Base-by-base conservation (phyloP, 2,113 vertebrate species). In the Sceloporus tristichus region DNA sequence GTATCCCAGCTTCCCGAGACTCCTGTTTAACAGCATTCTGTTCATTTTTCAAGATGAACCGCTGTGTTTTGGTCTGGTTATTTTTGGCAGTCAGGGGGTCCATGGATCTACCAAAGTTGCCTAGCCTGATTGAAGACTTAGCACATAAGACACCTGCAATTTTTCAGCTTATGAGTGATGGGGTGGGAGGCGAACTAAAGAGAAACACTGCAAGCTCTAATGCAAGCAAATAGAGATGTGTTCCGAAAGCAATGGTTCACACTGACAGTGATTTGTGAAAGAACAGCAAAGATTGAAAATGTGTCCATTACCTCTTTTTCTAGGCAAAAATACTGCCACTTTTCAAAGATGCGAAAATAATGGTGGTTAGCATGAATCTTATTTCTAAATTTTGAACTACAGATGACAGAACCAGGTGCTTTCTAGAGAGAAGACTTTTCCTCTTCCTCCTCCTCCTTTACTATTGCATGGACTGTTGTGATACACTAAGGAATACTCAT, bases 241-340 rank as follows among this genome's bases (percentile, higher is more conserved):
- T 91, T 96, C 66, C 91, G 90, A 93, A 95, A 94, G 90, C 91
- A 14, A 59, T 91, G 95, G 77, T 92, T 96, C 88, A 9, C 73
- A 4, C 91, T 95, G 95, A 94, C 94, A 95, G 91, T 95, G 95
- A 96, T 96, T 93, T 96, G 93, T 95, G 23, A 85, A 90, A 90
- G 94, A 94, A 75, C 0, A 65, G 94, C 87, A 94, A 96, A 93
- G 90, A 1, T 85, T 94, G 85, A 34, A 75, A 42, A 86, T 88
- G 73, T 87, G 42, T 86, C 87, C 1, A 3, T 87, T 91, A 88
- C 79, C 65, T 40, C 23, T 84, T 80, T 91, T 94, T 89, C 78
- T 91, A 66, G 88, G 0, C 56, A 91, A 53, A 48, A 34, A 81
- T 53, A 8, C 81, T 65, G 85, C 0, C 23, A 66, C 53, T 88